Conservation (phyloP, 2,888 invertebrate species). For the Macaria notata region DNA sequence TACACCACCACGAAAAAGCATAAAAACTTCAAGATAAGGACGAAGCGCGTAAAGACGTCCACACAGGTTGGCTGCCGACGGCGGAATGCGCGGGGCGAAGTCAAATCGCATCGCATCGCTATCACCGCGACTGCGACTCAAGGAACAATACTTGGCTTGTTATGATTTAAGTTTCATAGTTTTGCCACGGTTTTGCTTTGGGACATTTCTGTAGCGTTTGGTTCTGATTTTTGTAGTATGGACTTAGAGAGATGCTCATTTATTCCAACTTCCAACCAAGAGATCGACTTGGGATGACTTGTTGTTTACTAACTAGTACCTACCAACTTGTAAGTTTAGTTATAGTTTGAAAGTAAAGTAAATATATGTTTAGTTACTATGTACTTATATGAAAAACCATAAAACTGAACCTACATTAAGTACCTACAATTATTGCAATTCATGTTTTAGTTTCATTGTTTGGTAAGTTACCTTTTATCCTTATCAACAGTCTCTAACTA, state of each 20-base stretch:
- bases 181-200: conserved; percentile 14
- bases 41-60: neutral
- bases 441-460: too few species aligned
- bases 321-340: too few species aligned
- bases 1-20: conserved; percentile 54
- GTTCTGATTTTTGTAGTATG: neutral
- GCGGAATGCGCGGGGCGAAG: conserved; percentile 57
- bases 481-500: too few species aligned
- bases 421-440: too few species aligned
- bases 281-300: neutral
- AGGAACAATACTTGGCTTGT: conserved; percentile 25
- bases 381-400: too few species aligned
- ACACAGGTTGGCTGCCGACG: conserved; percentile 39
- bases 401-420: too few species aligned
- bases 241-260: too few species aligned
- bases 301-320: too few species aligned
- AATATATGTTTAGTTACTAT: too few species aligned
- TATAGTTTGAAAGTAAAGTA: too few species aligned
- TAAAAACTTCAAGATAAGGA: conserved; percentile 52
- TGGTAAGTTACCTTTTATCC: too few species aligned
- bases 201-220: conserved; percentile 5
- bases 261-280: neutral
- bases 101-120: conserved; percentile 41
- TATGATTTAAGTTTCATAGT: conserved; percentile 23
- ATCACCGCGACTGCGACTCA: conserved; percentile 43